phyloP scores from a whole-genome alignment of 2,113 vertebrate genomes.

The Hyaena hyaena region DNA sequence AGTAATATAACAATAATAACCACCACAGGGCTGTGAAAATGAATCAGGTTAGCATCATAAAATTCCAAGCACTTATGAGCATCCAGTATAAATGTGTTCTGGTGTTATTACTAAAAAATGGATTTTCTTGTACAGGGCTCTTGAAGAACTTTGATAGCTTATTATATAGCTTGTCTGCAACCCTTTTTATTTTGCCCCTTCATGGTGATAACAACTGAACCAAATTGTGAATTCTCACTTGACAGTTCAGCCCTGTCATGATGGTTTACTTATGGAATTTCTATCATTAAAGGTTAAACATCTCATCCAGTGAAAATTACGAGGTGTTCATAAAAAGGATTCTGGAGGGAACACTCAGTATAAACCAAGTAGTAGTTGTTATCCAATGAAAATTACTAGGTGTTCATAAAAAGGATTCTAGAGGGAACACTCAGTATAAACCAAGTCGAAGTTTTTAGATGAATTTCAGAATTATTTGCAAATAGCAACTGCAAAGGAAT shows the following conservation, averaged over 20 bases:
- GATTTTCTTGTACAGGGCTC: neutral
- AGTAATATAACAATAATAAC: neutral
- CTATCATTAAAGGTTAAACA: neutral
- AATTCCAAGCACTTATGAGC: neutral
- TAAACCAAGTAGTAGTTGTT: neutral
- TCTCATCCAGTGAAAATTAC: neutral
- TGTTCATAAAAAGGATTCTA: neutral
- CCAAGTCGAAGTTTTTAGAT: neutral
- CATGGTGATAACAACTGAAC: neutral
- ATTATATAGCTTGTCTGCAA: neutral
- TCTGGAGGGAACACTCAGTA: neutral
- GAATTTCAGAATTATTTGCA: slow-evolving; percentile 12
- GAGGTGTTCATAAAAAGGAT: neutral
- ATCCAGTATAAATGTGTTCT: neutral
- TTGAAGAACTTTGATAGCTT: slow-evolving; percentile 8
- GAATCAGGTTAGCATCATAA: slow-evolving; percentile 1
- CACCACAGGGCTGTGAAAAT: neutral
- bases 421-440: neutral
- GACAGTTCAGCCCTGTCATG: neutral
- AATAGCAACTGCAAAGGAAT: slow-evolving; percentile 18
- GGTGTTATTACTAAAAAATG: neutral
- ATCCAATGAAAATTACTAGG: neutral
- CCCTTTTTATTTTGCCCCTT: neutral
- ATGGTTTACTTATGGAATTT: neutral
- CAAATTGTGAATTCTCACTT: neutral